Base-by-base conservation (phyloP, 2,113 vertebrate genomes). In the Galemys pyrenaicus region DNA sequence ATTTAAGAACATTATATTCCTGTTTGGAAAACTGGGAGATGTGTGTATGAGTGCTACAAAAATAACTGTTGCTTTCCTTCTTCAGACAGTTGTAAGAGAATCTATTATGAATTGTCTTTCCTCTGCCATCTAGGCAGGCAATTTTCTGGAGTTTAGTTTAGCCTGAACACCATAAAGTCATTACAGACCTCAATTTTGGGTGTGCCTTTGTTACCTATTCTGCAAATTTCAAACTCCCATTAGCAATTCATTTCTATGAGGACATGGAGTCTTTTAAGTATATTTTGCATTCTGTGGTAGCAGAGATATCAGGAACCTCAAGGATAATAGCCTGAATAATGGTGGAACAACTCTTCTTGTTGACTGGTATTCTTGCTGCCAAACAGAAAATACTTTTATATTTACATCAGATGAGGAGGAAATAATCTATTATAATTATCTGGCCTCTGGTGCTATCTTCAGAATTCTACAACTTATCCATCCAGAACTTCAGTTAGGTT, bases 91-190 rank as follows among this genome's bases (percentile, higher is more conserved):
- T 32, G 2, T 7, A 46, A 78, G n/a, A 87, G 3, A 81, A 10
- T 89, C 37, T 49, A 3, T 51, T 80, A 54, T 39, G 26, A 79
- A 24, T 9, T 64, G 2, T 73, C 22, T 8, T 44, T 30, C 74
- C 15, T 62, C 1, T 0, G 2, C 20, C 2, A 70, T 20, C 2
- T 8, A 15, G 5, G 13, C n/a, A 44, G 28, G 4, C 4, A 73
- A 5, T 37, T 22, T 56, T 56, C 54, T 22, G 3, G 6, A 75
- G 11, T 54, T 71, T 54, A 71, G 22, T 32, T 5, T 86, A 4
- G 60, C 15, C 37, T 20, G 87, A 24, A 54, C 9, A 80, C 1
- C 28, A 10, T 30, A 85, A 7, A 64, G 9, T 41, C 7, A 77
- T 70, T 17, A 70, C 0, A 2, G 2, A 60, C 8, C 2, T 77